Evolutionary conservation across 2,797 vertebrate species (phyloP).

Genomic region (Neosilurus hyrtlii): DNA sequence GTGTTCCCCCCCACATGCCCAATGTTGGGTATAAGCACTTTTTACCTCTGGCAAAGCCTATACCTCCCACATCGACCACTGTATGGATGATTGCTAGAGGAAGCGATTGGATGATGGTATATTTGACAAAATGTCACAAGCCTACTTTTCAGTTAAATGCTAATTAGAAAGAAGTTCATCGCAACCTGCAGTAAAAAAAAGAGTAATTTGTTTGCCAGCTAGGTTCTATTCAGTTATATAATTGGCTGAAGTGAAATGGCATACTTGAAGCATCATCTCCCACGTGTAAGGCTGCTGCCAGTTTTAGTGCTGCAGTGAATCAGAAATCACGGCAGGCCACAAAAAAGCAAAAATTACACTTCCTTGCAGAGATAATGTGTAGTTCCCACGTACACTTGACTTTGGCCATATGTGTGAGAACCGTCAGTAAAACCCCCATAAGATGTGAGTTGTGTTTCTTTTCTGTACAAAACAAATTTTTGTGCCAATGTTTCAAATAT

Average conservation of each 20-base stretch:
- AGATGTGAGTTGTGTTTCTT: too few species aligned
- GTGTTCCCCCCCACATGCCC: background rate
- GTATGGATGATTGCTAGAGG: slow-evolving; percentile 1
- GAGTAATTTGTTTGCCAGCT: slow-evolving; percentile 13
- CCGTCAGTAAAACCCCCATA: slow-evolving; percentile 12
- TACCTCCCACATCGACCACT: too few species aligned
- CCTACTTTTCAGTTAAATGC: background rate
- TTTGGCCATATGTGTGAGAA: slow-evolving; percentile 39
- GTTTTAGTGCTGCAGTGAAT: slow-evolving; percentile 42
- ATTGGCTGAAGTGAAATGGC: slow-evolving; percentile 27
- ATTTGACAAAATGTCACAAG: slow-evolving; percentile 7
- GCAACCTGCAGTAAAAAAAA: slow-evolving; percentile 9
- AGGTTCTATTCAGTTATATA: slow-evolving; percentile 17
- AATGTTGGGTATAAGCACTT: background rate
- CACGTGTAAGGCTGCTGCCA: slow-evolving; percentile 36
- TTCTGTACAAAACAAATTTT: too few species aligned
- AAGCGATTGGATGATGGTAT: background rate
- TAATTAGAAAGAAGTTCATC: slow-evolving; percentile 13
- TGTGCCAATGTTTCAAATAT: too few species aligned
- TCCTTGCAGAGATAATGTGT: slow-evolving; percentile 34
- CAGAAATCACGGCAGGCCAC: slow-evolving; percentile 37
- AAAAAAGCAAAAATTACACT: slow-evolving; percentile 40
- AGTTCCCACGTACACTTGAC: slow-evolving; percentile 28
- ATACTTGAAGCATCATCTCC: slow-evolving; percentile 42
- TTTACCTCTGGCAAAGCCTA: background rate